Evolutionary conservation across 2,113 vertebrate genomes (phyloP).

Genomic region (Callocephalon fimbriatum): DNA sequence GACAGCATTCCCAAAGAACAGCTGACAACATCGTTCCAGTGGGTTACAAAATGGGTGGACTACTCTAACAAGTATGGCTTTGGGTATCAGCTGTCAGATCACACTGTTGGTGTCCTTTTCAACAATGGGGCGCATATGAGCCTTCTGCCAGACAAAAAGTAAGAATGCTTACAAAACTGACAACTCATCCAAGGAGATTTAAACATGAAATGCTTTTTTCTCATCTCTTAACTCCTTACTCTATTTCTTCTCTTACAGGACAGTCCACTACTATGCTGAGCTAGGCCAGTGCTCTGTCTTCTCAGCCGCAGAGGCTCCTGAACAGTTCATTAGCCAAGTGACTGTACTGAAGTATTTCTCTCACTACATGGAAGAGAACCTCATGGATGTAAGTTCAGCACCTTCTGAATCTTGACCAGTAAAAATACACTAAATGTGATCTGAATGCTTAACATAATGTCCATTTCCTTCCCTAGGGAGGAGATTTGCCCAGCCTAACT

Average conservation of each 20-base stretch:
- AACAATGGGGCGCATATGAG: slow-evolving; percentile 99
- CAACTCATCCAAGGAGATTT: not conserved
- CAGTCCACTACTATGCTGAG: slow-evolving; percentile 95
- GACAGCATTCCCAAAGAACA: slow-evolving; percentile 87
- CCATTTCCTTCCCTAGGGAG: slow-evolving; percentile 81
- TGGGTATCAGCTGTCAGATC: slow-evolving; percentile 97
- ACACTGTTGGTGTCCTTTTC: slow-evolving; percentile 96
- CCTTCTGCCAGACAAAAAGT: slow-evolving; percentile 96
- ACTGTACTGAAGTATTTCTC: slow-evolving; percentile 98
- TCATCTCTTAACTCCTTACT: not conserved
- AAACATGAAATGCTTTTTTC: not conserved
- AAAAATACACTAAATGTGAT: not conserved
- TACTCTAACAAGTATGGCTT: slow-evolving; percentile 99
- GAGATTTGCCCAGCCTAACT: slow-evolving; percentile 87
- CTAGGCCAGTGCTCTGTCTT: slow-evolving; percentile 93
- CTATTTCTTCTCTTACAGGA: slow-evolving; percentile 74
- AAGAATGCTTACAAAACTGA: not conserved
- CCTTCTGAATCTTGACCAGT: not conserved
- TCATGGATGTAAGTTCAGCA: slow-evolving; percentile 93
- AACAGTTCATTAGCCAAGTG: slow-evolving; percentile 94
- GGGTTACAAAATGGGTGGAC: slow-evolving; percentile 99
- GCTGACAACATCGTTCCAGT: slow-evolving; percentile 87
- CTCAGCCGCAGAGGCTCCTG: slow-evolving; percentile 88
- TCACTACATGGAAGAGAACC: slow-evolving; percentile 99
- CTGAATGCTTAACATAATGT: not conserved